Evolutionary conservation across 2,888 invertebrate species (phyloP), one percentile per base, ranked within the genome.

Genomic region (Tiliacea citrago): DNA sequence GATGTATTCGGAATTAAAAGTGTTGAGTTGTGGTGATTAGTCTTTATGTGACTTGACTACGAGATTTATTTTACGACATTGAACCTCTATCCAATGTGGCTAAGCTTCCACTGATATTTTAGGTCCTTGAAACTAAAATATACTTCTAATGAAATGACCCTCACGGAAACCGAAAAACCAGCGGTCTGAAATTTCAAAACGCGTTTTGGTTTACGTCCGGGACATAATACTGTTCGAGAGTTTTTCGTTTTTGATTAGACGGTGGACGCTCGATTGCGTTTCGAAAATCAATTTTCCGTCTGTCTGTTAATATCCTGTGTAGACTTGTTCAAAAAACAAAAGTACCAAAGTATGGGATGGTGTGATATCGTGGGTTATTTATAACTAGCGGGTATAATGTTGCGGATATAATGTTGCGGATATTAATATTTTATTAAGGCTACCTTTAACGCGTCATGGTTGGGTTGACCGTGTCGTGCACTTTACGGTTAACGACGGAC

Each of bases 341-440:
- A 39, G 16, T 29, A 39, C 21, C 29, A 58, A 57, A 29, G 61
- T 63, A 55, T 47, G 21, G 58, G 67, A 70, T 55, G 62, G 39
- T 51, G 39, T 10, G 68, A 49, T 61, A 55, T 68, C 51, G 47
- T 68, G 39, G 24, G 47, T 57, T 81, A 80, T 74, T 68, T 80
- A 63, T 69, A 67, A 51, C 47, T 8, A 29, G 57, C 58, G 29
- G 72, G 66, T 57, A 69, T 67, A 74, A 24, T 57, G 70, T 77
- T 62, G 62, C 35, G 45, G 73, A 71, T 83, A 85, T n/a, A n/a
- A n/a, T n/a, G n/a, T n/a, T n/a, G n/a, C n/a, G n/a, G n/a, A n/a
- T n/a, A n/a, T 78, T 80, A 79, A 84, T 80, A 82, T 78, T 84
- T 75, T 72, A 84, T 80, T 79, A 69, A 72, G 67, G 66, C 53